A percentile compares a stretch with the other conserved stretches of the same genome.
These are phyloP conservation scores for Acromyrmex echinatior DNA, from an alignment of 1,140 invertebrate species.

Conservation along the genomic window DNA sequence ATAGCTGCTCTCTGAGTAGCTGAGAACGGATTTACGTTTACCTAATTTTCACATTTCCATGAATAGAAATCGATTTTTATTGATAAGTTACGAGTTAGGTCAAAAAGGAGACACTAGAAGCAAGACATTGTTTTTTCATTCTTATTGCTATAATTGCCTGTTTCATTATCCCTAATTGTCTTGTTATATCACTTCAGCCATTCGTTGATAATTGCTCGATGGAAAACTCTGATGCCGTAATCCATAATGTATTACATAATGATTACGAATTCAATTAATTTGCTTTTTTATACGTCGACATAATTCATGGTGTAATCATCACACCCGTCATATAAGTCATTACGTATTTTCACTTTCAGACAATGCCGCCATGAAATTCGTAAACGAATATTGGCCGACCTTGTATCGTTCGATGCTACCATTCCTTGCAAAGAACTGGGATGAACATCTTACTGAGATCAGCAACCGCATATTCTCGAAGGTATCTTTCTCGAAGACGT, in stretches of 20 bases:
- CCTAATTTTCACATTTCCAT: background rate
- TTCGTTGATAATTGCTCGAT: constrained; percentile 7
- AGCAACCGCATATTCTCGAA: constrained; percentile 82
- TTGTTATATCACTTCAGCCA: constrained; percentile 31
- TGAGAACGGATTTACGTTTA: background rate
- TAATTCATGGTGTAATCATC: background rate
- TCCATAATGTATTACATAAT: constrained; percentile 23
- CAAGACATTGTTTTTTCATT: background rate
- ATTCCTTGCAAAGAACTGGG: constrained; percentile 86
- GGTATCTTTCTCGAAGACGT: constrained; percentile 81
- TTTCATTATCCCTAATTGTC: background rate
- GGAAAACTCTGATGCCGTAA: constrained; percentile 1
- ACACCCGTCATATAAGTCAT: background rate
- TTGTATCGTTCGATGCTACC: constrained; percentile 88
- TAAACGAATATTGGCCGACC: constrained; percentile 88
- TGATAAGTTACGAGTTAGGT: background rate
- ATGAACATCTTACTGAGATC: constrained; percentile 79
- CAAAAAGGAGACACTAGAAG: background rate
- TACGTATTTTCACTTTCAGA: constrained; percentile 79
- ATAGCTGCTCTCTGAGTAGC: no score
- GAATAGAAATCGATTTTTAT: background rate
- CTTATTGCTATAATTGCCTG: background rate
- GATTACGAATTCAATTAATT: background rate
- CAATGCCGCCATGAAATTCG: constrained; percentile 85
- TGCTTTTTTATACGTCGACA: background rate